Percentiles rank a stretch among this genome's conserved stretches.
These are phyloP conservation scores for Tricholaema leucomelas DNA, from an alignment of 2,113 vertebrate genomes.

Conservation along the genomic window DNA sequence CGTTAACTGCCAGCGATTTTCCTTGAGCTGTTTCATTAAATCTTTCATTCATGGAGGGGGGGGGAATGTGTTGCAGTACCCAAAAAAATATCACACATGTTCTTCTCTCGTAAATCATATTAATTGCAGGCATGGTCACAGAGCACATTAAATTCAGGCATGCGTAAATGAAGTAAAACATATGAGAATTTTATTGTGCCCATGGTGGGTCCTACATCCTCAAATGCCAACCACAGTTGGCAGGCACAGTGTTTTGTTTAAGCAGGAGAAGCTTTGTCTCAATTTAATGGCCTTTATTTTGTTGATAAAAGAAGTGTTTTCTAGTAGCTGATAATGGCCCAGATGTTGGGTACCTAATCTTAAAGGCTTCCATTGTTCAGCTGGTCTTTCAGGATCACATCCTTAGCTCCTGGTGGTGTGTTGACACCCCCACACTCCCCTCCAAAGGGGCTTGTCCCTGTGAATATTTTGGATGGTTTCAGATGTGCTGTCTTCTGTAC, in stretches of 20 bases:
- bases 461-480: background rate
- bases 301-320: conserved; percentile 4
- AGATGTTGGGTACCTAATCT: background rate
- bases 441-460: background rate
- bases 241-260: conserved; percentile 42
- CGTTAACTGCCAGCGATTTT: conserved; percentile 66
- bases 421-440: background rate
- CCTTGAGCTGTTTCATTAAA: conserved; percentile 74
- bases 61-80: conserved; percentile 3
- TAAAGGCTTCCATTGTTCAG: background rate
- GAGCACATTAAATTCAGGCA: conserved; percentile 79
- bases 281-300: conserved; percentile 36
- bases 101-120: conserved; percentile 80
- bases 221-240: conserved; percentile 36
- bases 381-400: background rate
- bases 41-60: conserved; percentile 72
- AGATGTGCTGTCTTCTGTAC: background rate
- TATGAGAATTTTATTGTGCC: conserved; percentile 76
- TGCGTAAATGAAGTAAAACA: conserved; percentile 86
- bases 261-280: conserved; percentile 16
- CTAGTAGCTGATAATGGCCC: conserved; percentile 14
- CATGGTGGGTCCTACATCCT: conserved; percentile 51
- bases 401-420: background rate
- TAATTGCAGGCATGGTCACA: conserved; percentile 79
- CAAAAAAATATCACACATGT: conserved; percentile 70